These are phyloP conservation scores for Siniperca chuatsi DNA, from an alignment of 2,113 vertebrate species.

Conservation along the genomic window DNA sequence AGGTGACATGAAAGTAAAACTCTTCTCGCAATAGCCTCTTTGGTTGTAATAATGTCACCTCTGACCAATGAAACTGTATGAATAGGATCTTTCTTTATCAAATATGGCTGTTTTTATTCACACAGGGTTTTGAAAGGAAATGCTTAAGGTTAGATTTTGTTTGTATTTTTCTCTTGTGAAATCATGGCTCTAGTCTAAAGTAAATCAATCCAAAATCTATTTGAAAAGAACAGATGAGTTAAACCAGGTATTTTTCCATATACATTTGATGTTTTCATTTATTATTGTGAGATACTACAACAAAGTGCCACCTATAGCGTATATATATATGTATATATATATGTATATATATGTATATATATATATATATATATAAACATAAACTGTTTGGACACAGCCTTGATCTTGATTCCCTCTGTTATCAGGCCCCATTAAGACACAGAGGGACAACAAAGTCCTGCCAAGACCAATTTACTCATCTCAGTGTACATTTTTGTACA, in stretches of 20 bases:
- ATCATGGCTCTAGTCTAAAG: background rate
- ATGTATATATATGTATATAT: too few species aligned
- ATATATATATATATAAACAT: too few species aligned
- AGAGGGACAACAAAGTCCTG: conserved; percentile 32
- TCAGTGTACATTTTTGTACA: conserved; percentile 9
- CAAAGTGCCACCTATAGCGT: too few species aligned
- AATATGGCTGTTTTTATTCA: background rate
- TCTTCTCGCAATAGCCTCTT: background rate
- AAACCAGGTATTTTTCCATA: background rate
- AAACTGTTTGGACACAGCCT: background rate
- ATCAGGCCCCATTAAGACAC: conserved; percentile 42
- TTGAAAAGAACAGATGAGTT: background rate
- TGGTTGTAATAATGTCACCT: background rate
- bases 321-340: too few species aligned
- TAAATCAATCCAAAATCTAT: background rate
- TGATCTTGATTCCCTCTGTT: conserved; percentile 27
- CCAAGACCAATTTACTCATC: conserved; percentile 22
- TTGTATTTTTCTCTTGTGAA: background rate
- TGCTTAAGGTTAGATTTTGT: background rate
- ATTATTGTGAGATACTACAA: background rate
- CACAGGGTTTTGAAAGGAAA: background rate
- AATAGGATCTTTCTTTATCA: background rate
- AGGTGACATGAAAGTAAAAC: conserved; percentile 1
- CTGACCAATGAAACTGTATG: background rate
- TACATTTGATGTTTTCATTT: background rate